Evolutionary conservation across 2,797 vertebrate genomes (phyloP).

Genomic region (Pangasius mekongensis): DNA sequence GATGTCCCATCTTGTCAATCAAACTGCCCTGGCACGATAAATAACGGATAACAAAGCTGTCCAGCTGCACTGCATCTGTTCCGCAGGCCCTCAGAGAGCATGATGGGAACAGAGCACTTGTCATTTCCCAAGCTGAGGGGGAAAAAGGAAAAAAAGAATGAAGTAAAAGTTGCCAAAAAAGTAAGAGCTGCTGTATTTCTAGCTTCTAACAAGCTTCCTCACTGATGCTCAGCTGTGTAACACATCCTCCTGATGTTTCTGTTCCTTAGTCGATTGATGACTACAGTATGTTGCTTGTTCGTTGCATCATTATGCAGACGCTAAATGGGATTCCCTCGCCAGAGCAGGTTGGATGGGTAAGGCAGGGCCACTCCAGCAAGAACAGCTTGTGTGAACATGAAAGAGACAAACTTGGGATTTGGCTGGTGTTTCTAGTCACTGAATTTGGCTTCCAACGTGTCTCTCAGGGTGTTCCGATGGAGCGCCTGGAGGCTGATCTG

Average conservation of each 20-base stretch:
- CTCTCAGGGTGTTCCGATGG: slow-evolving; percentile 5
- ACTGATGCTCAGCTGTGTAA: neutral
- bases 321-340: slow-evolving; percentile 26
- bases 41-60: slow-evolving; percentile 68
- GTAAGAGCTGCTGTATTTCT: neutral
- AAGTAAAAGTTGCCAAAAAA: neutral
- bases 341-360: slow-evolving; percentile 21
- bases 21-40: slow-evolving; percentile 63
- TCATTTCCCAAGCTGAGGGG: slow-evolving; percentile 32
- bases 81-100: slow-evolving; percentile 49
- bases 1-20: slow-evolving; percentile 69
- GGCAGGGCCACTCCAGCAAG: slow-evolving; percentile 9
- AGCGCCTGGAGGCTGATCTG: slow-evolving; percentile 47
- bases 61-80: slow-evolving; percentile 54
- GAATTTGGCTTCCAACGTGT: slow-evolving; percentile 65
- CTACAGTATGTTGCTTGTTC: slow-evolving; percentile 40
- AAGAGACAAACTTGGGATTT: slow-evolving; percentile 49
- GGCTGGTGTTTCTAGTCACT: slow-evolving; percentile 73
- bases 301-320: slow-evolving; percentile 43
- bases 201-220: neutral
- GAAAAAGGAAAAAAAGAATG: neutral
- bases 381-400: slow-evolving; percentile 43
- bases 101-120: slow-evolving; percentile 35
- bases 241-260: slow-evolving; percentile 18
- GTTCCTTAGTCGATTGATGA: slow-evolving; percentile 14